A percentile compares a stretch with the other conserved stretches of the same genome.
These are phyloP conservation scores for Muschampia staudingeri DNA, from an alignment of 2,888 invertebrate genomes.

Conservation along the genomic window DNA sequence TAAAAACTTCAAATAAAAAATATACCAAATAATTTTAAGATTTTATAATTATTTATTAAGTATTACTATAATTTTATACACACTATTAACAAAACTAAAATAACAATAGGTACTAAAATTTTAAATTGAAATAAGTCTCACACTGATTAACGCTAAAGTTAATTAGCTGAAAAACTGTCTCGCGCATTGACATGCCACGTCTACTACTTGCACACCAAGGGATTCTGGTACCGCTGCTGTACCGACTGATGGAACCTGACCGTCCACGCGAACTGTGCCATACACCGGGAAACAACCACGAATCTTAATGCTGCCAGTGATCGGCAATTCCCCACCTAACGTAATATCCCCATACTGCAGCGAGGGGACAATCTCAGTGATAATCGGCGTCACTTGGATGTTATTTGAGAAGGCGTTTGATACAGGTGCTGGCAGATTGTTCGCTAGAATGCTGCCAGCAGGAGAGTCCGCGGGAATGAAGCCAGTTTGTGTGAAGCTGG, in stretches of 20 bases:
- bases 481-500: slow-evolving; percentile 40
- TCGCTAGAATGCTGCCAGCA: slow-evolving; percentile 35
- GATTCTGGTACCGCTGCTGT: slow-evolving; percentile 76
- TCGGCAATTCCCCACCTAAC: slow-evolving; percentile 80
- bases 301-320: slow-evolving; percentile 81
- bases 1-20: background rate
- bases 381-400: slow-evolving; percentile 75
- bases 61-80: background rate
- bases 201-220: slow-evolving; percentile 71
- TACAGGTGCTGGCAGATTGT: slow-evolving; percentile 29
- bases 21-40: background rate
- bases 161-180: slow-evolving; percentile 61
- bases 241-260: slow-evolving; percentile 79
- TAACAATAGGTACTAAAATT: background rate
- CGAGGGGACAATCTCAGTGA: slow-evolving; percentile 80
- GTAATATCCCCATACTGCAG: slow-evolving; percentile 82
- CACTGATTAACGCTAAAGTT: background rate
- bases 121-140: background rate
- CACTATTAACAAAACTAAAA: background rate
- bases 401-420: slow-evolving; percentile 52
- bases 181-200: slow-evolving; percentile 67
- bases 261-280: slow-evolving; percentile 81
- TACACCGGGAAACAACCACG: slow-evolving; percentile 84
- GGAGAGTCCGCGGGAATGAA: slow-evolving; percentile 35
- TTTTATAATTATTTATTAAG: background rate